Evolutionary conservation across 2,113 vertebrate genomes (phyloP), one percentile per base, ranked within the genome.

Genomic region (Clarias macrocephalus): DNA sequence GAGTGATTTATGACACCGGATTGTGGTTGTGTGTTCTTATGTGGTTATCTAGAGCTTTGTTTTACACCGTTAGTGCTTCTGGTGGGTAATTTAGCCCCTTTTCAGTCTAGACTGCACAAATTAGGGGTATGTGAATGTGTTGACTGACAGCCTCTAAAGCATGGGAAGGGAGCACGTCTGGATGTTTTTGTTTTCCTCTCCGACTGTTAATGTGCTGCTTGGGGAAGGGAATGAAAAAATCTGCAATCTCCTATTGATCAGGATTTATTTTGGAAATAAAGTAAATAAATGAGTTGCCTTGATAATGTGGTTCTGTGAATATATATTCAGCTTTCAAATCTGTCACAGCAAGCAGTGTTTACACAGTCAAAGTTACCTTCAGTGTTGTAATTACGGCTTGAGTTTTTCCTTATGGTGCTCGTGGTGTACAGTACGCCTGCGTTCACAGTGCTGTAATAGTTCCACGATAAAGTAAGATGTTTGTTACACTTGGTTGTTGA

Each of bases 81-180:
- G 15, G n/a, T 85, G 73, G 75, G 65, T 84, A 54, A 86, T 88
- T 89, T 85, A 90, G n/a, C 79, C 87, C 81, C 68, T 70, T 62
- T 88, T 91, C 88, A 90, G 92, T 95, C 94, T 93, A 94, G 94
- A 93, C 92, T 28, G 66, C 83, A 83, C 93, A 94, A 93, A 94
- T 89, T 85, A 91, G 87, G 70, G 84, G 87, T 82, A 86, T 93
- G 88, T 91, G 89, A 88, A 90, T 80, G 84, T 90, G 86, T 83
- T 76, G 85, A 90, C 82, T 91, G 92, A 92, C 85, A 88, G 82
- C 88, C 86, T 89, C 86, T 75, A 12, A 76, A 72, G 63, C 54
- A 72, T 84, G 15, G 7, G 11, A 73, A 80, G n/a, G 62, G 9
- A 79, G 30, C 54, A n/a, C 15, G 70, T 81, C n/a, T 76, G 42